These are phyloP conservation scores for Euclidia mi DNA, from an alignment of 2,888 invertebrate genomes.

Conservation along the genomic window DNA sequence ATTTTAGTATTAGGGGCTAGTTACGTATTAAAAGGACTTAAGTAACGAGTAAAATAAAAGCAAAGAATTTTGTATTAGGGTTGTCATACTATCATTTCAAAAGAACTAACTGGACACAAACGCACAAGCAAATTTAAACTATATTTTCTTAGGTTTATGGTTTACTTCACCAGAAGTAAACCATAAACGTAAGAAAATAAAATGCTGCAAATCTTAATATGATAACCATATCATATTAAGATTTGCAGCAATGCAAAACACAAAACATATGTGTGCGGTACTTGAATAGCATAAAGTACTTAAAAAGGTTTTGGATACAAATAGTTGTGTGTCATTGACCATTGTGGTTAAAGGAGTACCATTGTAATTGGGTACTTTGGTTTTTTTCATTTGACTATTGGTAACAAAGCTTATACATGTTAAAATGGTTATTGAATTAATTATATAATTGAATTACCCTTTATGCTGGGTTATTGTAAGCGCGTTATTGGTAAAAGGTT, in stretches of 20 bases:
- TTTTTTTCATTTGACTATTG: constrained; percentile 57
- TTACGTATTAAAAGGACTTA: not conserved
- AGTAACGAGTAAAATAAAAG: not conserved
- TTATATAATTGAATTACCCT: too few relatives aligned
- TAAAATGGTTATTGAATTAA: constrained; percentile 37
- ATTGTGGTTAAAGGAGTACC: constrained; percentile 63
- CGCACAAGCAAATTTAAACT: not conserved
- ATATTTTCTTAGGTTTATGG: rapidly evolving
- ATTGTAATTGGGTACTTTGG: constrained; percentile 62
- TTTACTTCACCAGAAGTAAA: too few relatives aligned
- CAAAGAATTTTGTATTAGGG: not conserved
- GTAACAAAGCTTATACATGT: constrained; percentile 46
- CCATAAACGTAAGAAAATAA: too few relatives aligned
- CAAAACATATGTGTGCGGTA: constrained; percentile 75
- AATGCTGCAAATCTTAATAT: too few relatives aligned
- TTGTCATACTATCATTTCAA: not conserved
- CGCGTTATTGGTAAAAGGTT: constrained; percentile 2
- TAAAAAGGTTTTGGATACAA: constrained; percentile 50
- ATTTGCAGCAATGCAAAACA: constrained; percentile 42
- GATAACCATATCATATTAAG: too few relatives aligned
- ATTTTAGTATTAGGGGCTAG: constrained; percentile 7
- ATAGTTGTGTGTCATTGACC: constrained; percentile 75
- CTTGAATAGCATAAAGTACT: constrained; percentile 69
- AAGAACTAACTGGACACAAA: not conserved
- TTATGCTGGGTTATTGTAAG: too few relatives aligned